phyloP scores from a whole-genome alignment of 2,113 vertebrate genomes.

The Galbula dea region DNA sequence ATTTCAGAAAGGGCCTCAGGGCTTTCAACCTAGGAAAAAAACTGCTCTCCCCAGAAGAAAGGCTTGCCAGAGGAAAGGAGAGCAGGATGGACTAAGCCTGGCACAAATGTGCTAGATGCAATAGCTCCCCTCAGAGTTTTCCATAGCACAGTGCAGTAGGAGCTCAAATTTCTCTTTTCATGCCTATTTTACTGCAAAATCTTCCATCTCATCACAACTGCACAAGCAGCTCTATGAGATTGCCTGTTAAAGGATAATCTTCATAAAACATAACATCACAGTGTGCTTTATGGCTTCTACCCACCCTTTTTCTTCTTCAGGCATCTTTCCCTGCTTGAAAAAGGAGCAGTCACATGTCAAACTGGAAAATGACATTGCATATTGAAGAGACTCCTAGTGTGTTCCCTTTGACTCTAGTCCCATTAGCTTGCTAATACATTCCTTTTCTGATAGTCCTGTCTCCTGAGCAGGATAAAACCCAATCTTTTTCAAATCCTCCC shows the following conservation, averaged over 20 bases:
- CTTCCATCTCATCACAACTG: background rate
- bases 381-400: background rate
- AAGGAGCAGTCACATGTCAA: background rate
- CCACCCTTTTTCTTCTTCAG: background rate
- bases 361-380: background rate
- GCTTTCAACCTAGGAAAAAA: background rate
- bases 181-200: background rate
- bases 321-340: background rate
- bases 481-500: background rate
- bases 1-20: background rate
- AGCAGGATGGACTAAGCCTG: background rate
- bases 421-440: background rate
- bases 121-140: background rate
- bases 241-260: background rate
- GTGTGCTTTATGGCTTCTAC: background rate
- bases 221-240: background rate
- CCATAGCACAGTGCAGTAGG: background rate
- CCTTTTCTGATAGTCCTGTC: background rate
- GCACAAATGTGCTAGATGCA: background rate
- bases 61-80: background rate
- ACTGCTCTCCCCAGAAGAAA: background rate
- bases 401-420: background rate
- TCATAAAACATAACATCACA: accelerated
- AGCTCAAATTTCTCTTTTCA: background rate
- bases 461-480: background rate